phyloP scores from a whole-genome alignment of 2,888 invertebrate species.

The Lottia gigantea region DNA sequence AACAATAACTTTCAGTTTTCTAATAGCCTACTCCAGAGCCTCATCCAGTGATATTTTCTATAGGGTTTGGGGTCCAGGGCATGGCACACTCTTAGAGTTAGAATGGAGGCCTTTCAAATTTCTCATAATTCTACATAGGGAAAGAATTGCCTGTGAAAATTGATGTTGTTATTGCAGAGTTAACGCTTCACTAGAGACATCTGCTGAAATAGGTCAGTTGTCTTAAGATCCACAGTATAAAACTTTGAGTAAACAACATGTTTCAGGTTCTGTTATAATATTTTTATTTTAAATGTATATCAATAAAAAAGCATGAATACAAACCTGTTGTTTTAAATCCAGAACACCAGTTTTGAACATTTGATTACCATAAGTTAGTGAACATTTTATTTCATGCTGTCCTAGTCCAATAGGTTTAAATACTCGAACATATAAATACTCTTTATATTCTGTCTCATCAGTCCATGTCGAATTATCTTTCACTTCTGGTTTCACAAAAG shows the following conservation, averaged over 20 bases:
- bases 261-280: not conserved
- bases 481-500: slow-evolving; percentile 42
- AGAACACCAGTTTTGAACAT: slow-evolving; percentile 56
- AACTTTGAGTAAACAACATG: not conserved
- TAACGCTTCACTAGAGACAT: no score
- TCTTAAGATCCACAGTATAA: no score
- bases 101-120: no score
- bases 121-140: no score
- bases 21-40: no score
- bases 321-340: slow-evolving; percentile 32
- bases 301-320: not conserved
- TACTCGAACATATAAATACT: slow-evolving; percentile 56
- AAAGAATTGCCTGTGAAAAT: no score
- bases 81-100: no score
- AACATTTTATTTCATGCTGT: slow-evolving; percentile 56
- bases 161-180: no score
- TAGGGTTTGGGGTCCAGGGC: no score
- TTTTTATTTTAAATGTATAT: not conserved
- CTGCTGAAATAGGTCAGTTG: no score
- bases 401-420: slow-evolving; percentile 58
- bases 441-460: slow-evolving; percentile 59
- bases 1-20: no score
- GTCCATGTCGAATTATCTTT: slow-evolving; percentile 54
- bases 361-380: slow-evolving; percentile 54
- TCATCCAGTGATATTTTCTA: no score